Base-by-base conservation (phyloP, 2,113 vertebrate genomes). In the Paramormyrops kingsleyae region DNA sequence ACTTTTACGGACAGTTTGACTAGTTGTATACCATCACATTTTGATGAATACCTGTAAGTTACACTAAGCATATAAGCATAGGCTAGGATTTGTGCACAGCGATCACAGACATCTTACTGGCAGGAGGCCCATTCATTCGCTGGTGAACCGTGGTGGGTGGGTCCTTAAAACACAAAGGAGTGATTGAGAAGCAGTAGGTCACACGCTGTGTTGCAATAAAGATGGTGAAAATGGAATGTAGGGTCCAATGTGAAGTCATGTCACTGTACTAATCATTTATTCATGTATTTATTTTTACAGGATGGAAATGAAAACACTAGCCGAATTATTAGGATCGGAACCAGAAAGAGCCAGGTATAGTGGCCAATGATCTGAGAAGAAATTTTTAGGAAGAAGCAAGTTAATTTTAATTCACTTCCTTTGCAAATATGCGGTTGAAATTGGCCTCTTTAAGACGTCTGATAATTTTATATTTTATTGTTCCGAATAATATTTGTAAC, bases 281-380 rank as follows among this genome's bases (percentile, higher is more conserved):
- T 47, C 39, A 19, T 84, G 8, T 10, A 46, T 47, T 27, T 50
- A 89, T 90, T 89, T 91, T 91, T 77, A n/a, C 95, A 96, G 96
- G 94, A 95, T 31, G 93, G 93, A 87, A 95, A 95, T 53, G 94
- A 93, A 62, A 94, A 92, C 90, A 94, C 92, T 12, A 92, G 93
- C 46, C 94, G 94, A 90, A 94, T 96, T 91, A 95, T 99, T 90
- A 95, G 97, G 6, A 97, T 99, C 53, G 98, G 98, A 52, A 98
- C 98, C 46, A 96, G 98, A 35, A 97, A 98, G 89, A 99, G 98
- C 93, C 97, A 99, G 96, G 98, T 99, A 93, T 87, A 87, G 27
- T 31, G 10, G 31, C 50, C 3, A 19, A 2, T 87, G 85, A 87
- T 31, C 47, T 47, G 15, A 53, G 15, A 52, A 12, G 27, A 35